Evolutionary conservation across 2,113 vertebrate genomes (phyloP).

Genomic region (Pollachius pollachius): DNA sequence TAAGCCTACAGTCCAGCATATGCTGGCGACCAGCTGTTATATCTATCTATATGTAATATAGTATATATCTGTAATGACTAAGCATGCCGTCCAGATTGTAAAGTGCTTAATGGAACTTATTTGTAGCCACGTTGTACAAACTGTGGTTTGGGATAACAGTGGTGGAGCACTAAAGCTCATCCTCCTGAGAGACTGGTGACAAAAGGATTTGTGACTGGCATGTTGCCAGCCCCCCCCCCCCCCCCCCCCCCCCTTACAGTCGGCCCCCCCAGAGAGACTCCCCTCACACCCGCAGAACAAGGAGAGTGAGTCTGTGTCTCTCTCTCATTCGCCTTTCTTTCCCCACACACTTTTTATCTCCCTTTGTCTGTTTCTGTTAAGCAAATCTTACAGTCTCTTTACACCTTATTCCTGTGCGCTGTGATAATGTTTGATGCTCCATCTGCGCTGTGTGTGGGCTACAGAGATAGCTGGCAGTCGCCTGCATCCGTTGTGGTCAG

Average conservation of each 20-base stretch:
- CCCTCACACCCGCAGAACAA: slow-evolving; percentile 2
- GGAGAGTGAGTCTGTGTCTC: not conserved
- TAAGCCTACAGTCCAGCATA: not conserved
- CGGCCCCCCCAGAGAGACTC: slow-evolving; percentile 10
- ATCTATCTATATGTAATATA: not conserved
- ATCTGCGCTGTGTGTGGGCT: too few species aligned
- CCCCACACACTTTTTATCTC: not conserved
- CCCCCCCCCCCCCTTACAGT: slow-evolving; percentile 12
- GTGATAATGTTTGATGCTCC: too few species aligned
- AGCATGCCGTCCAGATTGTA: not conserved
- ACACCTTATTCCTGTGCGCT: too few species aligned
- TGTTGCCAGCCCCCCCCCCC: slow-evolving; percentile 35
- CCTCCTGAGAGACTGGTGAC: slow-evolving; percentile 44
- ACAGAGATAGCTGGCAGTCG: too few species aligned
- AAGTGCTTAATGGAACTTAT: slow-evolving; percentile 7
- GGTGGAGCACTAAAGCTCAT: slow-evolving; percentile 35
- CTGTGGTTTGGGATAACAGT: slow-evolving; percentile 2
- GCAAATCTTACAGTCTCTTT: not conserved
- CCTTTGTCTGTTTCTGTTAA: not conserved
- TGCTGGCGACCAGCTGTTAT: not conserved
- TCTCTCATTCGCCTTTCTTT: not conserved
- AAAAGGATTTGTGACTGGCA: slow-evolving; percentile 58
- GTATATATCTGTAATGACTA: not conserved
- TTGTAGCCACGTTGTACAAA: slow-evolving; percentile 5
- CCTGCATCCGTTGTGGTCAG: too few species aligned